These are phyloP conservation scores for Pseudomyrmex flavicornis DNA, from an alignment of 1,140 invertebrate genomes.

Conservation along the genomic window DNA sequence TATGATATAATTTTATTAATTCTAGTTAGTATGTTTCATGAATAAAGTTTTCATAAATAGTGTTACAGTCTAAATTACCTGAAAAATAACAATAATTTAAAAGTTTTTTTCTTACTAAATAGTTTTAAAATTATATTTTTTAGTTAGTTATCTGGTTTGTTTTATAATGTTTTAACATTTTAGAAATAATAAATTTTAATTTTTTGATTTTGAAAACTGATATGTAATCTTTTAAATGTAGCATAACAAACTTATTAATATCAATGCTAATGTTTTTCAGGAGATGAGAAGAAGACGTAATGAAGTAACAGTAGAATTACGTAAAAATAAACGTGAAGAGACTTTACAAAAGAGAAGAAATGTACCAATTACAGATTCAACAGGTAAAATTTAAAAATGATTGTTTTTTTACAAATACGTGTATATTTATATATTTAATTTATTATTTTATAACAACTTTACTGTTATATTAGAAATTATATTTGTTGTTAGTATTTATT, in stretches of 20 bases:
- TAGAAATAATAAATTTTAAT: background rate
- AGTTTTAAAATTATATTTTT: no score
- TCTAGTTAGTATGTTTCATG: no score
- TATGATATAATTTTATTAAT: no score
- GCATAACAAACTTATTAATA: background rate
- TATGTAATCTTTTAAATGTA: background rate
- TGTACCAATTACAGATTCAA: constrained; percentile 93
- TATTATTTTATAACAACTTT: constrained; percentile 19
- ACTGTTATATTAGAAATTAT: background rate
- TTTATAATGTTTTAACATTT: background rate
- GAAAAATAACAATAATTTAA: no score
- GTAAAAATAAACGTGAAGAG: constrained; percentile 99
- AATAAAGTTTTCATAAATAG: no score
- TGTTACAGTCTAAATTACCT: no score
- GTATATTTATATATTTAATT: background rate
- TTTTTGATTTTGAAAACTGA: background rate
- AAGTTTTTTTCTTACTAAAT: no score
- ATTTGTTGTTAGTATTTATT: no score
- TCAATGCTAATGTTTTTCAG: constrained; percentile 82
- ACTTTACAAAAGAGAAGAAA: constrained; percentile 97
- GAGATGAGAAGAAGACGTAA: constrained; percentile 98
- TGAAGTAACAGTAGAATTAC: constrained; percentile 97
- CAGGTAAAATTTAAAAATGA: constrained; percentile 85
- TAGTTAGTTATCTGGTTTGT: no score
- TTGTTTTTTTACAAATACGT: background rate